These are phyloP conservation scores for Rhinella marina DNA, from an alignment of 2,797 vertebrate species.

Conservation along the genomic window DNA sequence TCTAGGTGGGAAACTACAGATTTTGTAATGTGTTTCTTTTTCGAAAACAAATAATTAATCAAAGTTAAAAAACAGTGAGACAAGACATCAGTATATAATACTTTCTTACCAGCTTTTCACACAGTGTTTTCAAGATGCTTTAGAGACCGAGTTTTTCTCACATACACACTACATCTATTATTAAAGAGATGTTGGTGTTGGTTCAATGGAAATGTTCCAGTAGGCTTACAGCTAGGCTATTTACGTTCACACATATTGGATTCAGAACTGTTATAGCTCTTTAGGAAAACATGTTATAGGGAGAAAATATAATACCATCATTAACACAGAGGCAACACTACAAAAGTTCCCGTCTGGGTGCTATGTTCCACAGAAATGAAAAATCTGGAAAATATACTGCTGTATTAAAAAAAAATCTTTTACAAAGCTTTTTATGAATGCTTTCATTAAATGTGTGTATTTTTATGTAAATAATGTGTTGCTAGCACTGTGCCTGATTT, in stretches of 20 bases:
- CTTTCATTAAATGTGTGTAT: neutral
- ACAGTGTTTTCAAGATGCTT: neutral
- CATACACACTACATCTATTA: neutral
- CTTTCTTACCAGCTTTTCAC: neutral
- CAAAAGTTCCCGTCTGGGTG: neutral
- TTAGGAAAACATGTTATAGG: neutral
- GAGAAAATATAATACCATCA: neutral
- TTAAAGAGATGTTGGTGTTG: neutral
- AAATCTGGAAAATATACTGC: neutral
- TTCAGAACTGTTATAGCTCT: slow-evolving; percentile 3
- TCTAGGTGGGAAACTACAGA: too few relatives aligned
- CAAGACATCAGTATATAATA: neutral
- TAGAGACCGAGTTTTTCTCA: neutral
- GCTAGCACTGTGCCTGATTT: too few relatives aligned
- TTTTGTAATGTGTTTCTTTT: too few relatives aligned
- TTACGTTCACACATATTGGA: neutral
- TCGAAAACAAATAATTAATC: neutral
- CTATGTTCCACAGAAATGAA: neutral
- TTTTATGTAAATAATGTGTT: neutral
- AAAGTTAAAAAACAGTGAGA: neutral
- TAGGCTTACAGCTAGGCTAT: neutral
- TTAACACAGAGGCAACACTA: neutral
- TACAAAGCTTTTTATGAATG: neutral
- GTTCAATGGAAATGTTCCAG: neutral
- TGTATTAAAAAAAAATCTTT: neutral